Percentiles rank a stretch among this genome's conserved stretches.
These are phyloP conservation scores for Setipinna tenuifilis DNA, from an alignment of 2,797 vertebrate genomes.

Conservation along the genomic window DNA sequence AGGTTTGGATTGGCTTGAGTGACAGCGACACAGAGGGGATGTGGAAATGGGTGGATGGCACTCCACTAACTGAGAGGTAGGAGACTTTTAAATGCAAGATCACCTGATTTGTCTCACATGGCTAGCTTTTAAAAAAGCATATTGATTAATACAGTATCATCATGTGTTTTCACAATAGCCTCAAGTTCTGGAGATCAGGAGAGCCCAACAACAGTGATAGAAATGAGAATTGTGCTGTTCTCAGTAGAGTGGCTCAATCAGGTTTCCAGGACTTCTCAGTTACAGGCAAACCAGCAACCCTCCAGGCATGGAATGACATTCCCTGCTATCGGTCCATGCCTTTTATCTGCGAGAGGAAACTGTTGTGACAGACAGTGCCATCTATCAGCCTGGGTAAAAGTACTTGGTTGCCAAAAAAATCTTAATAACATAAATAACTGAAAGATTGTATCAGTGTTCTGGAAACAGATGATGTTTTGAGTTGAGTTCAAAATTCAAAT, in stretches of 20 bases:
- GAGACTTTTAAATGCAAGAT: not conserved
- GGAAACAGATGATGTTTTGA: too few relatives aligned
- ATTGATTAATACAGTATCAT: not conserved
- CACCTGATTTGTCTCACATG: not conserved
- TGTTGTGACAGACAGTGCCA: not conserved
- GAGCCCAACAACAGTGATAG: not conserved
- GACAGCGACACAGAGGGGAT: not conserved
- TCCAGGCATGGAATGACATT: not conserved
- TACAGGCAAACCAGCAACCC: not conserved
- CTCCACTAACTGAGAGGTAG: not conserved
- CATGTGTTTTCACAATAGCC: not conserved
- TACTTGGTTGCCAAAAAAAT: too few relatives aligned
- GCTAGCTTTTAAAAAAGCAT: not conserved
- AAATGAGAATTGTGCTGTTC: not conserved
- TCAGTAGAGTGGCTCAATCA: not conserved
- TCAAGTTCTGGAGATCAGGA: not conserved
- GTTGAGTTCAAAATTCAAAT: too few relatives aligned
- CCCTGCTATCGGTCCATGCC: not conserved
- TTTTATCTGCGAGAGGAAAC: not conserved
- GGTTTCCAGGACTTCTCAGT: not conserved
- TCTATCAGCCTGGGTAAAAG: too few relatives aligned
- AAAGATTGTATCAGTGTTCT: too few relatives aligned
- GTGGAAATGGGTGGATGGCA: not conserved
- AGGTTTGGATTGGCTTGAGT: constrained; percentile 25
- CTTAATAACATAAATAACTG: too few relatives aligned